These are phyloP conservation scores for Brachyptera risi DNA, from an alignment of 2,888 invertebrate species.

Conservation along the genomic window DNA sequence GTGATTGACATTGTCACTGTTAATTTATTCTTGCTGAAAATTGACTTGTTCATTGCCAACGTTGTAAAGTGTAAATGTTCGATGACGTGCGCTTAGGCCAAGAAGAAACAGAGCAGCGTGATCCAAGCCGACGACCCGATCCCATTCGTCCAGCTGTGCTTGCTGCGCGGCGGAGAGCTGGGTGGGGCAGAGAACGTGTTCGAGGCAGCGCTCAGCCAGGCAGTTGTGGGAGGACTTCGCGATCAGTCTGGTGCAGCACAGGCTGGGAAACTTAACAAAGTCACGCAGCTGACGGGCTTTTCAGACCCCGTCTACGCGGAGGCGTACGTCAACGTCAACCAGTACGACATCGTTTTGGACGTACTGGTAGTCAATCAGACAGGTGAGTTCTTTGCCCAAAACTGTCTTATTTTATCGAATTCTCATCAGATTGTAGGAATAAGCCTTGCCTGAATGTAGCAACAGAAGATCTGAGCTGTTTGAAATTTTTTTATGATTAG, in stretches of 20 bases:
- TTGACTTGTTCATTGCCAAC: no score
- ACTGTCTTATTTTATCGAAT: no score
- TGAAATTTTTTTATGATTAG: no score
- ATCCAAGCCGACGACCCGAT: constrained; percentile 87
- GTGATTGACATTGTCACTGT: no score
- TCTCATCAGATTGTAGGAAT: no score
- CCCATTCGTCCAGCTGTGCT: constrained; percentile 70
- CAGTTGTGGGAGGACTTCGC: constrained; percentile 64
- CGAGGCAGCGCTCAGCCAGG: constrained; percentile 88
- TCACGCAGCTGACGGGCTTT: constrained; percentile 96
- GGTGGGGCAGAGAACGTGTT: constrained; percentile 76
- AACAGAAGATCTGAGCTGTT: no score
- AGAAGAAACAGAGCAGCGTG: constrained; percentile 61
- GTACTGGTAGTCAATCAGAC: constrained; percentile 98
- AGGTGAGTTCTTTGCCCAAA: no score
- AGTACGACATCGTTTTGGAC: constrained; percentile 97
- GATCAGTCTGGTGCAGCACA: constrained; percentile 17
- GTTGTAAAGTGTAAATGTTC: no score
- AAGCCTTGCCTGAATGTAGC: no score
- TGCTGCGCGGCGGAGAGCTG: constrained; percentile 58
- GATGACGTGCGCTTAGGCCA: constrained; percentile 53
- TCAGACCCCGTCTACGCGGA: constrained; percentile 99
- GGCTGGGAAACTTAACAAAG: constrained; percentile 54
- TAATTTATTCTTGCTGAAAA: no score
- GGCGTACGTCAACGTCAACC: constrained; percentile 98